phyloP scores from a whole-genome alignment of 2,888 invertebrate species.

The Amphipoea oculea region DNA sequence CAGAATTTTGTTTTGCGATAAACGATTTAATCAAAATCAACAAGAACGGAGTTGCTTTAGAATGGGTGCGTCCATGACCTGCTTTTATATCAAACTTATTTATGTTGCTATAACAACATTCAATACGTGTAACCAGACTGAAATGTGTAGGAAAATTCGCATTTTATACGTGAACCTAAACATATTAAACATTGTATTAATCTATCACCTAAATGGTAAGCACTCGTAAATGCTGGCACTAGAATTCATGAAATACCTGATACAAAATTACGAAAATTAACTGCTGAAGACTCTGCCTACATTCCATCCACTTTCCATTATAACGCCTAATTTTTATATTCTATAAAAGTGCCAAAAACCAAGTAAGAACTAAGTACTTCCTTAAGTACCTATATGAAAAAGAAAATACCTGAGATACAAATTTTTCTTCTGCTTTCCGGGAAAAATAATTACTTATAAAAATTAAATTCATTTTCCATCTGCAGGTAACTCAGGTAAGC shows the following conservation, averaged over 20 bases:
- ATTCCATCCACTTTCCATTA: background rate
- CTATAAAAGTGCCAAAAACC: background rate
- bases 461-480: conserved; percentile 4
- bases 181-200: background rate
- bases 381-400: background rate
- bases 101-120: background rate
- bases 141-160: background rate
- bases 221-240: background rate
- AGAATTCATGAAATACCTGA: background rate
- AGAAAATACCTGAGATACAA: background rate
- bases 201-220: background rate
- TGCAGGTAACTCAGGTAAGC: background rate
- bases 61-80: conserved; percentile 36
- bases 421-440: background rate
- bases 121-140: background rate
- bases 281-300: background rate
- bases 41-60: background rate
- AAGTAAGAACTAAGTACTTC: background rate
- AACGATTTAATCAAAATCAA: conserved; percentile 24
- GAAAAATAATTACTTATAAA: background rate
- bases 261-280: background rate
- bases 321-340: background rate
- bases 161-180: background rate
- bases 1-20: background rate
- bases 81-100: conserved; percentile 24